Percentiles rank a stretch among this genome's conserved stretches.
phyloP scores from a whole-genome alignment of 2,888 invertebrate genomes.

The Pharmacophagus antenor region DNA sequence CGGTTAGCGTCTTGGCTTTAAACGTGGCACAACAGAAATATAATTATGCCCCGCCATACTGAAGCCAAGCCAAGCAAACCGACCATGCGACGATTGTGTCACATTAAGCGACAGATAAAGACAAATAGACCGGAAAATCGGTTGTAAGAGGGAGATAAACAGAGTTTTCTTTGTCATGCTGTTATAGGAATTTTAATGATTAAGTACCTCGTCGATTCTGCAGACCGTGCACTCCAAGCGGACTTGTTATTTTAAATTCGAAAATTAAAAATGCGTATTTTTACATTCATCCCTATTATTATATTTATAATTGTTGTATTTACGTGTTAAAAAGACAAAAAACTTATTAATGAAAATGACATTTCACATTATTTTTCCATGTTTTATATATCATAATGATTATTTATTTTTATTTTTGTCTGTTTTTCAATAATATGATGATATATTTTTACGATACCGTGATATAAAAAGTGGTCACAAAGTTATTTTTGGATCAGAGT shows the following conservation, averaged over 20 bases:
- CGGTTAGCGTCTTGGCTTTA: slow-evolving; percentile 36
- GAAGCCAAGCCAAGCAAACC: slow-evolving; percentile 60
- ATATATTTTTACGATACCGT: too few relatives aligned
- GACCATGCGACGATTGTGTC: slow-evolving; percentile 74
- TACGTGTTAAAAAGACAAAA: too few relatives aligned
- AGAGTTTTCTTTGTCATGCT: slow-evolving; percentile 59
- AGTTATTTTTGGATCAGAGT: too few relatives aligned
- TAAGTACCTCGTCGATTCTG: slow-evolving; percentile 44
- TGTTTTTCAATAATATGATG: too few relatives aligned
- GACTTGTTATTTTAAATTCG: slow-evolving; percentile 24
- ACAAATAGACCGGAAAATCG: slow-evolving; percentile 78
- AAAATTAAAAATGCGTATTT: slow-evolving; percentile 10
- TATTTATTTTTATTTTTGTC: too few relatives aligned
- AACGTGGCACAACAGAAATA: slow-evolving; percentile 39
- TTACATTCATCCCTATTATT: background rate
- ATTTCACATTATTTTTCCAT: too few relatives aligned
- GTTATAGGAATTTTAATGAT: slow-evolving; percentile 72
- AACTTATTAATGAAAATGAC: too few relatives aligned
- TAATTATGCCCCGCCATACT: slow-evolving; percentile 43
- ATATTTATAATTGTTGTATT: too few relatives aligned
- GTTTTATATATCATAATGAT: too few relatives aligned
- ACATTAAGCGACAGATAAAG: slow-evolving; percentile 75
- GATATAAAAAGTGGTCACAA: too few relatives aligned
- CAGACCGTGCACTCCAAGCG: slow-evolving; percentile 14
- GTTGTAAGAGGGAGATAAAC: slow-evolving; percentile 68